Evolutionary conservation across 2,113 vertebrate genomes (phyloP), one percentile per base, ranked within the genome.

Genomic region (Phalacrocorax aristotelis): DNA sequence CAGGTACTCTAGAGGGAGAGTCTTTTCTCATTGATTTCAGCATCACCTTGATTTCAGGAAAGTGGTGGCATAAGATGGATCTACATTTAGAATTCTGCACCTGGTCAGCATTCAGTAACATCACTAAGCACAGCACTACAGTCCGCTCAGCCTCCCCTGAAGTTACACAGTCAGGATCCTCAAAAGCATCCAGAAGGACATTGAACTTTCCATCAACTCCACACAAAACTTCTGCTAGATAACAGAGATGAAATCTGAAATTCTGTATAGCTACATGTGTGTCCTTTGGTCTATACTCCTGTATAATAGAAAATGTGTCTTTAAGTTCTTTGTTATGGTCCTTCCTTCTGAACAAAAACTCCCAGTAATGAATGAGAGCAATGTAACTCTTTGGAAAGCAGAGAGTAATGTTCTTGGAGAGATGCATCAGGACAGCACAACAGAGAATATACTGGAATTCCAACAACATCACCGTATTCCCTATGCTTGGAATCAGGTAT

Each of bases 341-440:
- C 86, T 96, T 97, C 83, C 52, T 95, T 89, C 97, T 92, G 76
- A 98, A 98, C 83, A 99, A 94, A 90, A 98, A 98, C 57, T 98
- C 98, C 98, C 98, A 99, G 82, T 97, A 98, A 85, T 98, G 96
- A 51, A 98, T 26, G 51, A 98, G 97, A 3, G 98, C 96, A 6
- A 98, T 94, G 91, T 98, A 99, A 92, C 98, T 98, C 94, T 97
- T 98, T 7, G 98, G 98, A 70, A 99, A 97, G 83, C 98, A 97
- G 48, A 99, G 58, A 36, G 94, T 93, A 32, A 97, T 32, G 29
- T 71, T 97, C 87, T 95, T 98, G 81, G 78, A 79, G 23, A 98
- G 97, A 51, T 93, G 98, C 96, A 98, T 97, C 75, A 98, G 96
- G 30, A 98, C 96, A 23, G 94, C 92, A 25, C 97, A 98, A 17